Conservation (phyloP, 2,113 vertebrate genomes). For the Psilopogon haemacephalus region DNA sequence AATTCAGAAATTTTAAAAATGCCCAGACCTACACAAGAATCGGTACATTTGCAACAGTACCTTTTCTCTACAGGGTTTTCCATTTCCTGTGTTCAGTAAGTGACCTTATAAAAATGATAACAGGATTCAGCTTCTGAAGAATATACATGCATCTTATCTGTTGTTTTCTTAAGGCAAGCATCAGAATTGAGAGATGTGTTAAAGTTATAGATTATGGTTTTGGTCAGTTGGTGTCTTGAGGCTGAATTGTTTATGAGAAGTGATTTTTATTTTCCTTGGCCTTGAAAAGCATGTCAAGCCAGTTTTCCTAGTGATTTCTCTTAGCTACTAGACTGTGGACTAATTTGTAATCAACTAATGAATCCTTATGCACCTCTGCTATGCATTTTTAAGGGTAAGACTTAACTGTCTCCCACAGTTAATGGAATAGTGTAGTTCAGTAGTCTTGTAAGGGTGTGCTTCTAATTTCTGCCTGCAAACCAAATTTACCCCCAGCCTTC, state of each 20-base stretch:
- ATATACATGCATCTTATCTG: not conserved
- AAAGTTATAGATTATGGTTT: not conserved
- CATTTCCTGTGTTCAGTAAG: not conserved
- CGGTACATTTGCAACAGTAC: not conserved
- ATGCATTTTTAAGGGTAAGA: not conserved
- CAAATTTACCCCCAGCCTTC: not conserved
- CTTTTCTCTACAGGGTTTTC: not conserved
- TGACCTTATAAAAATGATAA: constrained; percentile 41
- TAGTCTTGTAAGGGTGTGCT: not conserved
- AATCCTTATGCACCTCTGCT: not conserved
- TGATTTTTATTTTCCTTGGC: not conserved
- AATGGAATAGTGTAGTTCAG: not conserved
- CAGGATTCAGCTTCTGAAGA: not conserved
- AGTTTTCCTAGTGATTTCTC: not conserved
- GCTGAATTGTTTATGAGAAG: not conserved
- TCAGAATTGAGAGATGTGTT: not conserved
- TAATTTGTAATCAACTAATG: not conserved
- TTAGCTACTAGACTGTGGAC: not conserved
- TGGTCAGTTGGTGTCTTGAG: not conserved
- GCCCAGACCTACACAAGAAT: not conserved
- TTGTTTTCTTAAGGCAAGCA: not conserved
- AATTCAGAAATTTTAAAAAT: not conserved
- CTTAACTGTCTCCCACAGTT: not conserved
- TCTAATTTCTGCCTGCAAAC: not conserved
- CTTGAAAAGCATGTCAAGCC: not conserved